Evolutionary conservation across 2,888 invertebrate genomes (phyloP), one percentile per base, ranked within the genome.

Genomic region (Cacoxenus indagator): DNA sequence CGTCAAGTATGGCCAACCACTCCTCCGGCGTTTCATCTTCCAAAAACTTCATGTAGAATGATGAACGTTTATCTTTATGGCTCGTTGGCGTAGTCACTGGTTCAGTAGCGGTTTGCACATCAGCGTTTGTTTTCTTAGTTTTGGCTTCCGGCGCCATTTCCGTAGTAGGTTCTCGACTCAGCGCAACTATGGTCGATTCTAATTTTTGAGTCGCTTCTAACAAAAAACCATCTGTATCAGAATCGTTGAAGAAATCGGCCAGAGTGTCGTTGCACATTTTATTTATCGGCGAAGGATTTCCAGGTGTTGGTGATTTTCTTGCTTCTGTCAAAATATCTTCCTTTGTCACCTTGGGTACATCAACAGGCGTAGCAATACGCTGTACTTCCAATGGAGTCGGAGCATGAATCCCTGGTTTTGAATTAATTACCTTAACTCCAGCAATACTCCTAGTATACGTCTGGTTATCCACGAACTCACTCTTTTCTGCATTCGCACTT

Each of bases 11-110:
- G 5, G 74, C 70, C 64, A 87, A 81, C 83, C 85, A 87, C 70
- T 87, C 87, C 68, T 87, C 87, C 2, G 81, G 70, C 27, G 81
- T 82, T 45, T 87, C 87, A 67, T 87, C 87, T 65, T 85, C 85
- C 9, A 85, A 70, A 70, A 85, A 85, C 64, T 85, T 84, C 84
- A 84, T 83, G 67, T 86, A 85, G 64, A 85, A 84, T 8, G 85
- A 85, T 0, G 84, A 76, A 3, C 82, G 81, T 43, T 84, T 83
- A 1, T 83, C 75, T 19, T 76, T 83, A n/a, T 65, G 75, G 9
- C 78, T 75, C 6, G 69, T 37, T 6, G 37, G 62, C 24, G 65
- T 55, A 19, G 17, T 66, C 1, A 27, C 22, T 24, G 26, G 0
- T n/a, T n/a, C 2, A 17, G 57, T 17, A 8, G n/a, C 14, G 6